Evolutionary conservation across 2,113 vertebrate species (phyloP).

Genomic region (Azemiops feae): DNA sequence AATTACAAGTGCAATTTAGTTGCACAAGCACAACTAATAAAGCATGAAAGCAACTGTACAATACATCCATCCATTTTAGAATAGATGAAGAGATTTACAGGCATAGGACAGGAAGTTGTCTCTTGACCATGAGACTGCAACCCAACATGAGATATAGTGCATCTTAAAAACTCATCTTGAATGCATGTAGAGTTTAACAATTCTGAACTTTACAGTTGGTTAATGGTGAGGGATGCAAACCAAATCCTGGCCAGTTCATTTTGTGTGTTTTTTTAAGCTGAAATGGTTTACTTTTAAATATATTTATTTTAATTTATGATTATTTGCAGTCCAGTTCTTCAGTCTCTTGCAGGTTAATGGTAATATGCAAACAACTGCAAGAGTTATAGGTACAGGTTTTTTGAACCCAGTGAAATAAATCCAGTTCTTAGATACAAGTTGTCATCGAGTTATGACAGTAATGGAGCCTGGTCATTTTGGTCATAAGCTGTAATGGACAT

Average conservation of each 20-base stretch:
- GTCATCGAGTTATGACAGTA: neutral
- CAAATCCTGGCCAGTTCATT: neutral
- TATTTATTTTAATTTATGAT: neutral
- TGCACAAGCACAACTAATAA: neutral
- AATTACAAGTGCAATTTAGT: rapidly evolving
- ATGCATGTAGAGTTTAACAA: neutral
- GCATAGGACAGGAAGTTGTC: neutral
- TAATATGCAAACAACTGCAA: neutral
- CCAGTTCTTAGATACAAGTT: neutral
- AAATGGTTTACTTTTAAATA: neutral
- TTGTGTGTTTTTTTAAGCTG: neutral
- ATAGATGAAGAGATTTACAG: neutral
- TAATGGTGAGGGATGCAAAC: neutral
- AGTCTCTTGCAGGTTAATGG: neutral
- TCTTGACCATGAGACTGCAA: neutral
- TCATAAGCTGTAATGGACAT: neutral
- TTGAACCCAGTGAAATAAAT: neutral
- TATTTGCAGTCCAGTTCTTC: neutral
- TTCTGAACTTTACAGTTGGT: neutral
- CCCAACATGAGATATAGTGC: neutral
- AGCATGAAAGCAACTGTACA: neutral
- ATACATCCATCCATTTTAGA: neutral
- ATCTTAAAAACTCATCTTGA: neutral
- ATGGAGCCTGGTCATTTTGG: neutral
- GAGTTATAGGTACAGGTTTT: neutral